Conservation (phyloP, 2,888 invertebrate species). For the Biston stratarius region DNA sequence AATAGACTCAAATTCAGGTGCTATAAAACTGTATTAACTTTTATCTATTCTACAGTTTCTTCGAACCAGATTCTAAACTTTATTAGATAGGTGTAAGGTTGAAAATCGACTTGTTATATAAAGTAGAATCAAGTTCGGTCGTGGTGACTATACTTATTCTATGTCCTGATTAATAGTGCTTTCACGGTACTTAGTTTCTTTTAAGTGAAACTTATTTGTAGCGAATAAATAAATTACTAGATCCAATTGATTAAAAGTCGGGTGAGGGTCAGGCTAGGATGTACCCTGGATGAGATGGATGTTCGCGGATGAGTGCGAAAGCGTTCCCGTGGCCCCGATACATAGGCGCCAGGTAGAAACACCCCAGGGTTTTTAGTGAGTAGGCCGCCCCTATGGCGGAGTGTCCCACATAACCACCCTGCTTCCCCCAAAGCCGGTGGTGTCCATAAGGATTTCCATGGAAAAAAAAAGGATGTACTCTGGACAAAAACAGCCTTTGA, state of each 20-base stretch:
- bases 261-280: not conserved
- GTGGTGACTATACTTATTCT: not conserved
- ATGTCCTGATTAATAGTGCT: conserved; percentile 10
- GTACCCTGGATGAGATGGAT: no score
- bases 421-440: no score
- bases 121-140: not conserved
- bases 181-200: conserved; percentile 6
- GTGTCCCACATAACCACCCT: no score
- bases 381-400: no score
- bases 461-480: no score
- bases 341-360: no score
- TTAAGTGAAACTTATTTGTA: conserved; percentile 2
- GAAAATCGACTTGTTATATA: not conserved
- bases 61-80: not conserved
- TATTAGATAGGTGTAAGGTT: not conserved
- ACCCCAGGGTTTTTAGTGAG: no score
- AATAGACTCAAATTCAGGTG: no score
- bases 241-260: not conserved
- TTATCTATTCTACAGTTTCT: not conserved
- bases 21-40: not conserved
- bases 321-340: no score
- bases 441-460: no score
- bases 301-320: no score
- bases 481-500: no score
- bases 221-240: not conserved